These are phyloP conservation scores for Lagopus leucura DNA, from an alignment of 2,113 vertebrate genomes.

Conservation along the genomic window DNA sequence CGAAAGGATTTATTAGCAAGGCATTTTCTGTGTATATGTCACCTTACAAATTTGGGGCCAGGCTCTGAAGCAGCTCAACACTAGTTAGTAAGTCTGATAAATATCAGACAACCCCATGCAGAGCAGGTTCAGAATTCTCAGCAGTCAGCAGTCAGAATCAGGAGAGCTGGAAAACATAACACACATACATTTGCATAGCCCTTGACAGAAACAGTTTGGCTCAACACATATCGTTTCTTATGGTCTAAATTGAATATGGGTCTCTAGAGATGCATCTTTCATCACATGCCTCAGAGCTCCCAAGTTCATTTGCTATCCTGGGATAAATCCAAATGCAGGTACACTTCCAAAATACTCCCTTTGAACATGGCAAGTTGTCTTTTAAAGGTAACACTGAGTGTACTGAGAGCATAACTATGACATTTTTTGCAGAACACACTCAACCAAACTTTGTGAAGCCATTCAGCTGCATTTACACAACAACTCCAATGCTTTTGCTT, in stretches of 20 bases:
- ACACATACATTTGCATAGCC: not conserved
- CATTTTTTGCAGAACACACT: not conserved
- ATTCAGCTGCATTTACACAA: not conserved
- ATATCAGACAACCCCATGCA: not conserved
- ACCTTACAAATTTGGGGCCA: not conserved
- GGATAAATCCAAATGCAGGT: not conserved
- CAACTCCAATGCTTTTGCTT: not conserved
- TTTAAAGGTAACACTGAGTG: not conserved
- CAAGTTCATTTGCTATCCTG: not conserved
- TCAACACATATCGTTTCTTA: not conserved
- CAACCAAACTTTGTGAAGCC: not conserved
- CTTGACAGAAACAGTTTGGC: not conserved
- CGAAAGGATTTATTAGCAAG: slow-evolving; percentile 29
- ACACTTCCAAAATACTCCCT: not conserved
- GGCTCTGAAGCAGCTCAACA: not conserved
- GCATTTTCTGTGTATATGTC: not conserved
- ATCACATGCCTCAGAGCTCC: not conserved
- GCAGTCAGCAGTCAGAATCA: not conserved
- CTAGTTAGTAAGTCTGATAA: slow-evolving; percentile 32
- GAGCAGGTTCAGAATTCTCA: not conserved
- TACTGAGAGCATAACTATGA: not conserved
- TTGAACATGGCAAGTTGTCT: not conserved
- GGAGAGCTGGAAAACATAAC: not conserved
- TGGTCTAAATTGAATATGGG: not conserved
- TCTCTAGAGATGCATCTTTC: not conserved